Base-by-base conservation (phyloP, 2,113 vertebrate species). In the Calidris pugnax region DNA sequence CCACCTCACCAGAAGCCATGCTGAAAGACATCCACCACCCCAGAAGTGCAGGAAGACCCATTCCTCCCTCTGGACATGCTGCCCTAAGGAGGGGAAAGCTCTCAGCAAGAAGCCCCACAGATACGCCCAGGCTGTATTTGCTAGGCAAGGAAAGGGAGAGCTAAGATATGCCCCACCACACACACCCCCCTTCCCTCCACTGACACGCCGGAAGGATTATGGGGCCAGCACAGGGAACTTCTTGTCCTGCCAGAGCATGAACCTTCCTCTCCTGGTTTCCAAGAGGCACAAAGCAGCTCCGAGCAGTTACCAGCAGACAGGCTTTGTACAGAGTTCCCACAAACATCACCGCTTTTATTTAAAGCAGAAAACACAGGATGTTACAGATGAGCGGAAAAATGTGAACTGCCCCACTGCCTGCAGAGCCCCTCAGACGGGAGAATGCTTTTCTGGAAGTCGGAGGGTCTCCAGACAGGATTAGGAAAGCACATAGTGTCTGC, bases 401-500 rank as follows among this genome's bases (percentile, higher is more conserved):
- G 90, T 71, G 77, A 91, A 56, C 86, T 77, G 77, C 81, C 87
- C 84, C 77, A 94, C 43, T 96, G 95, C 94, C 87, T 85, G 81
- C 95, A 93, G 94, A 95, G 94, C 84, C 87, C 93, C 94, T 89
- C 84, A 91, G 81, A 95, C 87, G 48, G 22, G 48, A 75, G 95
- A 92, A 72, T 45, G 45, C 77, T 82, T 95, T 96, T 87, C 89
- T 91, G 69, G 76, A 96, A 93, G 93, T 93, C 91, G 19, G 93
- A 79, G 94, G 96, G 95, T 93, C 93, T 95, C 81, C 93, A 96
- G 91, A 94, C 95, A 91, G 93, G 96, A 96, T 97, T 96, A 97
- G 78, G 50, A 87, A 85, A 93, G 50, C 63, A 89, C 87, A 91
- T 7, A 90, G 50, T 10, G 57, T 82, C 85, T 91, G 62, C 87